These are phyloP conservation scores for Lysandra coridon DNA, from an alignment of 2,888 invertebrate species.

Conservation along the genomic window DNA sequence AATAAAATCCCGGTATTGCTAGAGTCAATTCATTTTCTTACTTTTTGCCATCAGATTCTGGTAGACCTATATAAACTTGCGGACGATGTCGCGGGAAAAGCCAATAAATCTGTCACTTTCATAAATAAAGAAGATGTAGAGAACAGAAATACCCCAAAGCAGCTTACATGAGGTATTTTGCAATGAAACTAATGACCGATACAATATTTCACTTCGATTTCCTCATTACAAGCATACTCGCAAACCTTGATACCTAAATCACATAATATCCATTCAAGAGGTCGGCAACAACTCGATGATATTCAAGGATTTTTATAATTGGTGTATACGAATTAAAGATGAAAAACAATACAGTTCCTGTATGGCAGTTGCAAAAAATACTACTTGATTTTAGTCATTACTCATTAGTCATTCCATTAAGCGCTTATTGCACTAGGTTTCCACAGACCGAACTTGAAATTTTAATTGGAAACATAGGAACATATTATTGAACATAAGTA, in stretches of 20 bases:
- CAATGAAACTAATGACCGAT: background rate
- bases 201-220: background rate
- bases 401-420: too few relatives aligned
- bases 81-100: too few relatives aligned
- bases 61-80: too few relatives aligned
- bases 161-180: background rate
- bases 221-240: background rate
- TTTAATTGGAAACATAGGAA: too few relatives aligned
- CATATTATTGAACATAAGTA: too few relatives aligned
- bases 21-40: too few relatives aligned
- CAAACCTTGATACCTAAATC: constrained; percentile 18
- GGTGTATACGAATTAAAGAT: constrained; percentile 3
- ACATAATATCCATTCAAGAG: constrained; percentile 17
- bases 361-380: background rate
- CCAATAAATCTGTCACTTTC: background rate
- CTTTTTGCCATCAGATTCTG: too few relatives aligned
- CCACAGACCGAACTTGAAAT: too few relatives aligned
- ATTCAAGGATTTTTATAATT: constrained; percentile 26
- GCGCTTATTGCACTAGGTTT: background rate
- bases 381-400: background rate
- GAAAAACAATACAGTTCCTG: constrained; percentile 7
- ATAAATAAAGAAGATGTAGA: background rate
- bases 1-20: too few relatives aligned
- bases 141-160: background rate
- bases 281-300: constrained; percentile 25